Evolutionary conservation across 2,888 invertebrate genomes (phyloP).

Genomic region (Drosophila merina): DNA sequence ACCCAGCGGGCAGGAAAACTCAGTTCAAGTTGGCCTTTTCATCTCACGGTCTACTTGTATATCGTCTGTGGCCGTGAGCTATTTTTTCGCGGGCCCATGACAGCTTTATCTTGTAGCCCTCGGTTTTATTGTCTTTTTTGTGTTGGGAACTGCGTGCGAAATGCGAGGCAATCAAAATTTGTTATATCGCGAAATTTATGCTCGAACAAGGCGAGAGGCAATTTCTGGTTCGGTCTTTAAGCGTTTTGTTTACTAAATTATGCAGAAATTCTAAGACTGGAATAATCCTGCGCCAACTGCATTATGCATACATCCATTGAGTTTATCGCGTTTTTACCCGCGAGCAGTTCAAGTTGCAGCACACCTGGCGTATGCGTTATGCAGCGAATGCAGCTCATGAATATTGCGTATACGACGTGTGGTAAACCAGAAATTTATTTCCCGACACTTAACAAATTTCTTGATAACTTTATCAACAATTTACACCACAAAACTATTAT

Average conservation of each 20-base stretch:
- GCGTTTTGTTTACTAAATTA: constrained; percentile 36
- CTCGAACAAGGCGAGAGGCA: constrained; percentile 39
- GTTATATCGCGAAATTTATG: constrained; percentile 47
- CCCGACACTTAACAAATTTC: neutral
- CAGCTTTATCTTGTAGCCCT: constrained; percentile 50
- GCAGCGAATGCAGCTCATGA: constrained; percentile 26
- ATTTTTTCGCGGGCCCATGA: constrained; percentile 35
- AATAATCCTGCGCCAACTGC: constrained; percentile 37
- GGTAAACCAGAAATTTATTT: neutral
- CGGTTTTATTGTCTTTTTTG: constrained; percentile 50
- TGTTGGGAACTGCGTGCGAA: constrained; percentile 48
- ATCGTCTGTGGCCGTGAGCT: constrained; percentile 40
- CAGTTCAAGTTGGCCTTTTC: constrained; percentile 14
- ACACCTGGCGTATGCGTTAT: constrained; percentile 61
- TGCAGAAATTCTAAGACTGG: constrained; percentile 28
- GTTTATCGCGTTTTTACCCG: neutral
- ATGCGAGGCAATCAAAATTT: constrained; percentile 52
- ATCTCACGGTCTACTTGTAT: constrained; percentile 36
- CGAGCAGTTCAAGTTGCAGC: constrained; percentile 3
- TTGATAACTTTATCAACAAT: constrained; percentile 25
- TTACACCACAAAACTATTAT: constrained; percentile 27
- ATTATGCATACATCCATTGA: constrained; percentile 27
- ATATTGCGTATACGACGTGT: constrained; percentile 52
- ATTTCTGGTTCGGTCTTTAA: constrained; percentile 35
- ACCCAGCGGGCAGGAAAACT: constrained; percentile 32